Conservation (phyloP, 2,888 invertebrate genomes). For the Danaus chrysippus region DNA sequence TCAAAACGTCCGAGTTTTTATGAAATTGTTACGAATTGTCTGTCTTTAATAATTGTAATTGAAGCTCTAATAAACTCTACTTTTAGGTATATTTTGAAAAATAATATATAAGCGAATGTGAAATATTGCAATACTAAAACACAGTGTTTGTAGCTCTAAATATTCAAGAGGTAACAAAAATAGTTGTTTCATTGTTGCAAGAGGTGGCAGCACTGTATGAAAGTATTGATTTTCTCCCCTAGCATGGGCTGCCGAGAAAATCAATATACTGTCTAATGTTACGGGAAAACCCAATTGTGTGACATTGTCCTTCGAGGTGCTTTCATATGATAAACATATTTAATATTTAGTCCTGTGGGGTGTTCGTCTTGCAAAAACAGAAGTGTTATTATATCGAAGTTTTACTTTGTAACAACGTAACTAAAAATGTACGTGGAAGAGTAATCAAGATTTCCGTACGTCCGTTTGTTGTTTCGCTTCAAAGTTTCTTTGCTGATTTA, state of each 20-base stretch:
- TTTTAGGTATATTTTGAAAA: too few relatives aligned
- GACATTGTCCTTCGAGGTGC: constrained; percentile 40
- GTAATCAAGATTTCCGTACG: constrained; percentile 61
- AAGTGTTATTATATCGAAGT: constrained; percentile 12
- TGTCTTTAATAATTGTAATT: too few relatives aligned
- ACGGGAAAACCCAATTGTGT: constrained; percentile 55
- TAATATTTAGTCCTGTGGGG: constrained; percentile 15
- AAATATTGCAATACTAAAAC: constrained; percentile 3
- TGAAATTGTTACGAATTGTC: too few relatives aligned
- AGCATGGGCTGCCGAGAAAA: constrained; percentile 48
- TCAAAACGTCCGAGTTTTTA: too few relatives aligned
- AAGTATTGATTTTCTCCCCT: constrained; percentile 65
- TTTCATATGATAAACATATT: constrained; percentile 36
- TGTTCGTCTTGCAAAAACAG: constrained; percentile 12
- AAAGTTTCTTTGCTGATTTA: constrained; percentile 71
- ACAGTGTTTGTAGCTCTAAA: constrained; percentile 8
- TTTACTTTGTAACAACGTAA: constrained; percentile 41
- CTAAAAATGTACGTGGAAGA: constrained; percentile 49
- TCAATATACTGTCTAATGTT: constrained; percentile 62
- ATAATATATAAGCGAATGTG: too few relatives aligned
- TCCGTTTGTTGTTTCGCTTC: constrained; percentile 65
- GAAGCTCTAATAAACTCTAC: too few relatives aligned
- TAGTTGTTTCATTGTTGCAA: constrained; percentile 11
- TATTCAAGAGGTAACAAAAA: neutral
- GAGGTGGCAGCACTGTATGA: constrained; percentile 58